phyloP scores from a whole-genome alignment of 2,113 vertebrate genomes.

The Pollachius pollachius region DNA sequence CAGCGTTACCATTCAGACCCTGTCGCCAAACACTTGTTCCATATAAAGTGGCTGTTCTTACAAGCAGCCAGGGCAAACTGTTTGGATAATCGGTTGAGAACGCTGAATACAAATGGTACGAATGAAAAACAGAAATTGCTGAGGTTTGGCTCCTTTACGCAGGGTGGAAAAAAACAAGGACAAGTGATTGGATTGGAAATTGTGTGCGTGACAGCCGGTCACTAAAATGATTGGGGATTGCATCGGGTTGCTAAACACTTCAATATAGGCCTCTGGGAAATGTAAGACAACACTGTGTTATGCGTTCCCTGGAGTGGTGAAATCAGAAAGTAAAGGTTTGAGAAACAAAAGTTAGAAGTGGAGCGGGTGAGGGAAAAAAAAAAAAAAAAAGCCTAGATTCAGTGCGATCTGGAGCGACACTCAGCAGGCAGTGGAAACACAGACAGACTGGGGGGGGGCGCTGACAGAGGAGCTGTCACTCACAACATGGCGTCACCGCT shows the following conservation, averaged over 20 bases:
- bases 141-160: conserved; percentile 21
- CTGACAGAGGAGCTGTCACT: conserved; percentile 33
- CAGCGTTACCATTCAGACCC: conserved; percentile 47
- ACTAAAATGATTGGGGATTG: too few species aligned
- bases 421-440: conserved; percentile 21
- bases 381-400: conserved; percentile 23
- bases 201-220: too few species aligned
- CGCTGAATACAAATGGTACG: conserved; percentile 52
- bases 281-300: too few species aligned
- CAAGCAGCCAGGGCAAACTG: conserved; percentile 29
- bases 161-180: neutral
- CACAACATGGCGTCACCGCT: too few species aligned
- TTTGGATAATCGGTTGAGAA: conserved; percentile 3
- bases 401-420: conserved; percentile 23
- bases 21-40: conserved; percentile 34
- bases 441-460: conserved; percentile 25
- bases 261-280: too few species aligned
- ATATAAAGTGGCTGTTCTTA: conserved; percentile 20
- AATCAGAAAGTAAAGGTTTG: neutral
- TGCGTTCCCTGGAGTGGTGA: too few species aligned
- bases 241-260: too few species aligned
- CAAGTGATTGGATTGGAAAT: neutral
- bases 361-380: conserved; percentile 25
- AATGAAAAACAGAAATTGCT: conserved; percentile 29
- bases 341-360: conserved; percentile 12